Evolutionary conservation across 2,113 vertebrate genomes (phyloP).

Genomic region (Sterna hirundo): DNA sequence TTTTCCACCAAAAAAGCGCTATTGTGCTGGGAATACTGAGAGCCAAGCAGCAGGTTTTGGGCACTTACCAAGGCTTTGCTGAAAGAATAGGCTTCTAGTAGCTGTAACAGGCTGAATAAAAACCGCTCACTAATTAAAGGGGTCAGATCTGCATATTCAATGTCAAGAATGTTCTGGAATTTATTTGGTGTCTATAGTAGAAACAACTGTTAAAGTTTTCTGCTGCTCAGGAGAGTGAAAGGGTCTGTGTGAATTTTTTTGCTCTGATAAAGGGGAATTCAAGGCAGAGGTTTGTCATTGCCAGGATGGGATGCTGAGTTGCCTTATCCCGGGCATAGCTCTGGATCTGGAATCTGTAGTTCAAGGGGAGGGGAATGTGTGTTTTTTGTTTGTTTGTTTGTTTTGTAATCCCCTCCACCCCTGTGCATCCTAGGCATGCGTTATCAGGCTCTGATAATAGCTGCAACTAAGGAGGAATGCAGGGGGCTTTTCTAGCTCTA

Average conservation of each 20-base stretch:
- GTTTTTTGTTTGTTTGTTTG: neutral
- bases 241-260: neutral
- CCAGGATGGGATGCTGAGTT: neutral
- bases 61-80: neutral
- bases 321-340: neutral
- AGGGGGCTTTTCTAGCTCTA: neutral
- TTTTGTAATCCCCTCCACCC: neutral
- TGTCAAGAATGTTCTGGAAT: slow-evolving; percentile 18
- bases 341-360: neutral
- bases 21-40: neutral
- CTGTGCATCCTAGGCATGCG: neutral
- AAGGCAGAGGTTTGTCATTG: neutral
- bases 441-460: slow-evolving; percentile 1
- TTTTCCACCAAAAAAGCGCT: neutral
- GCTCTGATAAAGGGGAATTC: neutral
- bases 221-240: neutral
- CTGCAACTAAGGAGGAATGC: neutral
- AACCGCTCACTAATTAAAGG: neutral
- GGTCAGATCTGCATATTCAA: neutral
- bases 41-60: neutral
- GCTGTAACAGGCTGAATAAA: slow-evolving; percentile 11
- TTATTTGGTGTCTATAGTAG: neutral
- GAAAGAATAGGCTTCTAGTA: slow-evolving; percentile 9
- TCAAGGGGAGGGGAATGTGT: neutral
- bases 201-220: neutral